Percentiles rank a stretch among this genome's conserved stretches.
Evolutionary conservation across 2,113 vertebrate genomes (phyloP).

Genomic region (Pomatostomus ruficeps): DNA sequence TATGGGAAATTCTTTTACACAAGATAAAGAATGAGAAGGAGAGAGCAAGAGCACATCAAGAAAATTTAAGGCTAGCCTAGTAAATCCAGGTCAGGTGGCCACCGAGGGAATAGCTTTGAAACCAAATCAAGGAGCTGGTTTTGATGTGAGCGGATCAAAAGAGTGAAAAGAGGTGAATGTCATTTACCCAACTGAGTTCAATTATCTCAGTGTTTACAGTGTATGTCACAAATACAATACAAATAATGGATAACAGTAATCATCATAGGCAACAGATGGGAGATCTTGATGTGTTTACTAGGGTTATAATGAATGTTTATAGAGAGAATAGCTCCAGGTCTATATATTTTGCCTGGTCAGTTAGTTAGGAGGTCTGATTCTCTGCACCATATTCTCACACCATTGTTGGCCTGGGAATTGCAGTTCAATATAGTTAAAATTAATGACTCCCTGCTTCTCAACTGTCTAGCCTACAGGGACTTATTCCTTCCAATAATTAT

Average conservation of each 20-base stretch:
- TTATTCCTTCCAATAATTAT: conserved; percentile 9
- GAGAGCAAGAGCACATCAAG: neutral
- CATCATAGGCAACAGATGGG: neutral
- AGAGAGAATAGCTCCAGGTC: neutral
- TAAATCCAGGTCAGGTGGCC: conserved; percentile 47
- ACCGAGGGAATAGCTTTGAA: conserved; percentile 36
- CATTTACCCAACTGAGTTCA: neutral
- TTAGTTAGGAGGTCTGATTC: neutral
- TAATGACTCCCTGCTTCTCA: conserved; percentile 22
- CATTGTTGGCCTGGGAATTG: conserved; percentile 4
- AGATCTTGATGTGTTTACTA: neutral
- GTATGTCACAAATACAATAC: neutral
- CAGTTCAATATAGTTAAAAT: conserved; percentile 37
- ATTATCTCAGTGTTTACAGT: neutral
- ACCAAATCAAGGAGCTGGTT: conserved; percentile 9
- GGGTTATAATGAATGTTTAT: neutral
- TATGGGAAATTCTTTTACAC: neutral
- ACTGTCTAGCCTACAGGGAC: neutral
- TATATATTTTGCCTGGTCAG: neutral
- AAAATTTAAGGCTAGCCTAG: conserved; percentile 1
- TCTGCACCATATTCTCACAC: neutral
- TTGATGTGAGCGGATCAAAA: conserved; percentile 16
- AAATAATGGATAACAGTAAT: neutral
- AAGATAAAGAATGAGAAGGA: neutral
- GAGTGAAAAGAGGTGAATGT: neutral